Conservation (phyloP, 2,113 vertebrate species). For the Lasiurus cinereus region DNA sequence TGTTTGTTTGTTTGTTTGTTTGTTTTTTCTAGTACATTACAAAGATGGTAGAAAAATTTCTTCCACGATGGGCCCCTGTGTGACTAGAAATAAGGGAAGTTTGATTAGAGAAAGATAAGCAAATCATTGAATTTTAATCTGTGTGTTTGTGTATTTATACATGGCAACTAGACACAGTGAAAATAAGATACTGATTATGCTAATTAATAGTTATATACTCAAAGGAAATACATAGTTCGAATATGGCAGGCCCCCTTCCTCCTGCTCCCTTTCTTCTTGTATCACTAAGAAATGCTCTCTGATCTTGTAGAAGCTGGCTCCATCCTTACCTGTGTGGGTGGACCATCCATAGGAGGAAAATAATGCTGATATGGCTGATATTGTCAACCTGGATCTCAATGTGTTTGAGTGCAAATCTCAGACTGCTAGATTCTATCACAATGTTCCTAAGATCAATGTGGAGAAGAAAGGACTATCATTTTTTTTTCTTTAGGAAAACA, state of each 20-base stretch:
- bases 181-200: not conserved
- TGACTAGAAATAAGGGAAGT: not conserved
- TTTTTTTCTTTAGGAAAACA: not conserved
- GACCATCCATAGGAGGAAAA: not conserved
- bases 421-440: not conserved
- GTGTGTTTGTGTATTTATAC: not conserved
- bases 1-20: not conserved
- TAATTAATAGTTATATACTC: constrained; percentile 30
- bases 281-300: not conserved
- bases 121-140: not conserved
- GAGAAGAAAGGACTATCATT: not conserved
- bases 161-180: constrained; percentile 31
- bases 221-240: not conserved
- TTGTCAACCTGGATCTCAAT: not conserved
- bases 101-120: not conserved
- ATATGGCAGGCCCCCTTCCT: not conserved
- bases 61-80: not conserved
- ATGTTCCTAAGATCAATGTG: not conserved
- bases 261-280: not conserved
- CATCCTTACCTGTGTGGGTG: not conserved
- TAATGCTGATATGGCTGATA: not conserved
- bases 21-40: not conserved
- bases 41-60: constrained; percentile 11
- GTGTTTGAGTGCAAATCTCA: not conserved
- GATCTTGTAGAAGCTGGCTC: not conserved